Percentiles rank a stretch among this genome's conserved stretches.
phyloP scores from a whole-genome alignment of 92 coral and sea anemone species.

The Diadumene lineata region DNA sequence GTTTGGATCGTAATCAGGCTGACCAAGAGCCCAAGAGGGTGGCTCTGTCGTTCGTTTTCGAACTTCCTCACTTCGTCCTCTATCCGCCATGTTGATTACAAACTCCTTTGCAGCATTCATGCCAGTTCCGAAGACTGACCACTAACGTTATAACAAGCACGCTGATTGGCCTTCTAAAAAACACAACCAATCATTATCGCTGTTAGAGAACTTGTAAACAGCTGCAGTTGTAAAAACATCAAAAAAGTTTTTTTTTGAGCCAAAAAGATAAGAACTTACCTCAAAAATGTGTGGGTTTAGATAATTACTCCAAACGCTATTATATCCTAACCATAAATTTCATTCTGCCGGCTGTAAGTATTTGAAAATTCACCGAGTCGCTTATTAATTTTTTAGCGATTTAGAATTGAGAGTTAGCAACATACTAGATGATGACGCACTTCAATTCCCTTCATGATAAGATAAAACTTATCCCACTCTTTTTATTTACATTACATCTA shows the following conservation, averaged over 20 bases:
- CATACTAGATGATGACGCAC: background rate
- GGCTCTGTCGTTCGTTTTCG: constrained; percentile 76
- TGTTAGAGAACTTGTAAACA: constrained; percentile 14
- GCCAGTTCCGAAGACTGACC: constrained; percentile 12
- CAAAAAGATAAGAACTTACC: background rate
- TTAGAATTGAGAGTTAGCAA: background rate
- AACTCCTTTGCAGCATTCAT: constrained; percentile 35
- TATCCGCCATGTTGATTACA: constrained; percentile 66
- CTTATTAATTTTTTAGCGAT: background rate
- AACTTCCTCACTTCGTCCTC: constrained; percentile 59
- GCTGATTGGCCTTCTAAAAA: constrained; percentile 14
- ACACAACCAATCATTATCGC: constrained; percentile 19
- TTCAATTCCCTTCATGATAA: background rate
- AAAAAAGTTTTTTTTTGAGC: background rate
- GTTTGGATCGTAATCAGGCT: constrained; percentile 86
- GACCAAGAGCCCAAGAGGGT: constrained; percentile 93
- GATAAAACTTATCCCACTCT: background rate
- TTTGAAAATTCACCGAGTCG: too few species aligned
- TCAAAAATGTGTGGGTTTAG: background rate
- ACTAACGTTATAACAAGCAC: constrained; percentile 15
- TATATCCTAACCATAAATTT: background rate
- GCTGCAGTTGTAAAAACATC: background rate
- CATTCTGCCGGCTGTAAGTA: background rate
- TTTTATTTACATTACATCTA: background rate
- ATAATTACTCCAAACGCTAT: background rate